Percentiles rank a stretch among this genome's conserved stretches.
phyloP scores from a whole-genome alignment of 2,888 invertebrate genomes.

The Prosapia bicincta region DNA sequence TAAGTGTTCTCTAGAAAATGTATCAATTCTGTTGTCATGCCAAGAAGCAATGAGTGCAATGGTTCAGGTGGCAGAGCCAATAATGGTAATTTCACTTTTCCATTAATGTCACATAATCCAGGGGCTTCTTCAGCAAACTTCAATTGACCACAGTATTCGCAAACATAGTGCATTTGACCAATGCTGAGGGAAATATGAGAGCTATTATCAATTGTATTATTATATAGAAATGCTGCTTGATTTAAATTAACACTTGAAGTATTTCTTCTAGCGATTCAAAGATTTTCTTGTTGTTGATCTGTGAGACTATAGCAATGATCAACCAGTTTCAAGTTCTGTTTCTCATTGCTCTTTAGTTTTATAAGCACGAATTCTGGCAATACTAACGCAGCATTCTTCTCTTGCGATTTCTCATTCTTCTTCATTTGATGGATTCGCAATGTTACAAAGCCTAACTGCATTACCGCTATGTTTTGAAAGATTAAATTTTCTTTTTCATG shows the following conservation, averaged over 20 bases:
- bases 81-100: no score
- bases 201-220: no score
- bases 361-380: slow-evolving; percentile 8
- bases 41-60: slow-evolving; percentile 11
- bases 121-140: slow-evolving; percentile 10
- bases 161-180: slow-evolving; percentile 4
- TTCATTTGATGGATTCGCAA: slow-evolving; percentile 3
- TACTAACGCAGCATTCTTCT: no score
- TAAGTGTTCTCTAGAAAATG: no score
- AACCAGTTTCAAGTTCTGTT: neutral
- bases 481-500: neutral
- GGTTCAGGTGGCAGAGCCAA: slow-evolving; percentile 10
- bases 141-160: slow-evolving; percentile 1
- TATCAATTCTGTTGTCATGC: slow-evolving; percentile 5
- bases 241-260: no score
- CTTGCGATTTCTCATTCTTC: slow-evolving; percentile 4
- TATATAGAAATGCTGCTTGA: no score
- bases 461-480: slow-evolving; percentile 3
- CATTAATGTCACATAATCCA: neutral
- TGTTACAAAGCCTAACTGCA: neutral
- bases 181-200: neutral
- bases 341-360: neutral
- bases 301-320: no score
- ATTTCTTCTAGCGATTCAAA: no score
- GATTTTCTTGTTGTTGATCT: no score